Conservation (phyloP, 2,888 invertebrate species). For the Ichneumoninae sp. region DNA sequence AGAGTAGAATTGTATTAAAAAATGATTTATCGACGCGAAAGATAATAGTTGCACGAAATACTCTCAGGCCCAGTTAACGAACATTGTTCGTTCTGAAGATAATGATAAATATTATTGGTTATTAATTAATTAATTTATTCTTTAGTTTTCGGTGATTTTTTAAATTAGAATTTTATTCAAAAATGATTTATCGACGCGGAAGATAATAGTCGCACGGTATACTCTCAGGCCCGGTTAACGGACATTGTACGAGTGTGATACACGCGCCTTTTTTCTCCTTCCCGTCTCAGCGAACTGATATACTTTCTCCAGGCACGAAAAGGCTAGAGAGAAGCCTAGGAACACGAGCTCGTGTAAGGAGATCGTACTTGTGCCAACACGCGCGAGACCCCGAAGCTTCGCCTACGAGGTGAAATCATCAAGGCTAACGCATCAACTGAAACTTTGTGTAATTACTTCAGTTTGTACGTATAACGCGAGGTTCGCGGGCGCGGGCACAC, state of each 20-base stretch:
- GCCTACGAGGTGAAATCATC: constrained; percentile 59
- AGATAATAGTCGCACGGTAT: neutral
- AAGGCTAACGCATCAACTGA: constrained; percentile 64
- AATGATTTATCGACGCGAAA: neutral
- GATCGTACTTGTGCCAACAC: neutral
- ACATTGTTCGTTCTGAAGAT: neutral
- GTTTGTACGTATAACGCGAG: constrained; percentile 55
- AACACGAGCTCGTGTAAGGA: neutral
- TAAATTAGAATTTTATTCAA: neutral
- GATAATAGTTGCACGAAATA: neutral
- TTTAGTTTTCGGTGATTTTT: neutral
- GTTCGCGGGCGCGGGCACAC: constrained; percentile 17
- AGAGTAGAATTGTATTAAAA: neutral
- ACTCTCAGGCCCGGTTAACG: neutral
- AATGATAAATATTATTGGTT: neutral
- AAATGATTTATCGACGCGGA: neutral
- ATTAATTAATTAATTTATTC: neutral
- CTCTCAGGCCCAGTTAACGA: neutral
- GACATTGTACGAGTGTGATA: neutral
- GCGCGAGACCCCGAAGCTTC: neutral
- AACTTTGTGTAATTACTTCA: constrained; percentile 66
- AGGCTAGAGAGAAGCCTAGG: neutral
- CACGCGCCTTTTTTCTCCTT: neutral
- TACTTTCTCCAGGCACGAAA: constrained; percentile 48
- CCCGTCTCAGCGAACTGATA: constrained; percentile 14